A percentile compares a stretch with the other conserved stretches of the same genome.
phyloP scores from a whole-genome alignment of 2,113 vertebrate species.

The Esox niger region DNA sequence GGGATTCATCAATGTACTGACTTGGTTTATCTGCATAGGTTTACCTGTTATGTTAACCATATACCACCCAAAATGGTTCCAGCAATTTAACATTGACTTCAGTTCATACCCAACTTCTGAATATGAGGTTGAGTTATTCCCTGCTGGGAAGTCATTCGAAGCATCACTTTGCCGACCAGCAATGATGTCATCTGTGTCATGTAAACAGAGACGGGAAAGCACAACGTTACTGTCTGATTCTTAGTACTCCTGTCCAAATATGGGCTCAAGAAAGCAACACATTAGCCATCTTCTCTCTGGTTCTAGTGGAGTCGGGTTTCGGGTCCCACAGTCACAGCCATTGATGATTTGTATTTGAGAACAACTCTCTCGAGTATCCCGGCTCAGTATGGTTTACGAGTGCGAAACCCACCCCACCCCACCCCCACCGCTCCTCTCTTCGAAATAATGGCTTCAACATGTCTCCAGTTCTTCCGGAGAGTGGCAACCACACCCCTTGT shows the following conservation, averaged over 20 bases:
- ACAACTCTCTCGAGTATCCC: not conserved
- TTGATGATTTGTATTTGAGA: not conserved
- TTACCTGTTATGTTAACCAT: too few species aligned
- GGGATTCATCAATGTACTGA: not conserved
- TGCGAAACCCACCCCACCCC: not conserved
- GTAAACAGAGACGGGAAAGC: too few species aligned
- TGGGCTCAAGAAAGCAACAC: not conserved
- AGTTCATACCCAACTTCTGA: too few species aligned
- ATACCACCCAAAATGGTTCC: too few species aligned
- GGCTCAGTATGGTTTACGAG: not conserved
- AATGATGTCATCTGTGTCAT: not conserved
- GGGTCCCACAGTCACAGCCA: not conserved
- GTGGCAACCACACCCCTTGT: not conserved
- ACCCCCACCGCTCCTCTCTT: not conserved
- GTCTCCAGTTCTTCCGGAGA: slow-evolving; percentile 28
- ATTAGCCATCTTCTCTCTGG: not conserved
- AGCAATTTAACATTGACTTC: too few species aligned
- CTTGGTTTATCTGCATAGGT: not conserved
- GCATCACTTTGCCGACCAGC: not conserved
- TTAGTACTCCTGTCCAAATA: not conserved
- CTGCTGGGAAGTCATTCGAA: not conserved
- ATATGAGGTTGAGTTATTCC: not conserved
- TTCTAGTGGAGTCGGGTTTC: too few species aligned
- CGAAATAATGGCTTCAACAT: slow-evolving; percentile 23
- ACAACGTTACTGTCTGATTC: too few species aligned